Percentiles rank a stretch among this genome's conserved stretches.
phyloP scores from a whole-genome alignment of 2,797 vertebrate genomes.

The Macropodus opercularis region DNA sequence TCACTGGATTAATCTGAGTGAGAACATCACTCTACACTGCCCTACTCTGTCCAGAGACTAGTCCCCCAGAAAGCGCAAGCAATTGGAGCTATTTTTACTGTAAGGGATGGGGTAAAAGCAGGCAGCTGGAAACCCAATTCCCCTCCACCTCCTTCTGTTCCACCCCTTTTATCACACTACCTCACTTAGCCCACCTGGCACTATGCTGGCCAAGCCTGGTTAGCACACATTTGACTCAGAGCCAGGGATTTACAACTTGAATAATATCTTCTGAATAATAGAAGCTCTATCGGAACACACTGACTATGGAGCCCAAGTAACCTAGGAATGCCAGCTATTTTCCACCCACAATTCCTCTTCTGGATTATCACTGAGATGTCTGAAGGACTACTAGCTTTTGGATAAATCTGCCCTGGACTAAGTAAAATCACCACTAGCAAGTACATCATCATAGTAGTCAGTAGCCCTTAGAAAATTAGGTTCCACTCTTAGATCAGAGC shows the following conservation, averaged over 20 bases:
- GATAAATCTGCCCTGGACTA: conserved; percentile 32
- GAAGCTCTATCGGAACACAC: conserved; percentile 12
- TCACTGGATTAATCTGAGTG: conserved; percentile 61
- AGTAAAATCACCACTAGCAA: conserved; percentile 34
- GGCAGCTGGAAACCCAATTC: conserved; percentile 80
- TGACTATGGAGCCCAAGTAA: conserved; percentile 33
- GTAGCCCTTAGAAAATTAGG: conserved; percentile 16
- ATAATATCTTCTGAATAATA: conserved; percentile 21
- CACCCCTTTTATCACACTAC: conserved; percentile 61
- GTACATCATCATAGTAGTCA: conserved; percentile 24
- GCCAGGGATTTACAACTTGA: conserved; percentile 9
- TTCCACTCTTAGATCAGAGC: conserved; percentile 19
- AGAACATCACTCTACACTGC: conserved; percentile 52
- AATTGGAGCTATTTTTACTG: conserved; percentile 82
- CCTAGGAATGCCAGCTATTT: conserved; percentile 29
- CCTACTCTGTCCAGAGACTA: conserved; percentile 53
- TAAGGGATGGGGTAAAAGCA: conserved; percentile 86
- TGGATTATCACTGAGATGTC: conserved; percentile 48
- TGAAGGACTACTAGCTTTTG: conserved; percentile 31
- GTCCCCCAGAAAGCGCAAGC: conserved; percentile 61
- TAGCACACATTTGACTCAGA: conserved; percentile 34
- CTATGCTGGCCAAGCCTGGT: conserved; percentile 65
- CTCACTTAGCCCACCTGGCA: conserved; percentile 56
- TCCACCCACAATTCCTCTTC: conserved; percentile 13
- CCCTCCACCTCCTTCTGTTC: conserved; percentile 76